Evolutionary conservation across 2,113 vertebrate species (phyloP), one percentile per base, ranked within the genome.

Genomic region (Mus pahari): DNA sequence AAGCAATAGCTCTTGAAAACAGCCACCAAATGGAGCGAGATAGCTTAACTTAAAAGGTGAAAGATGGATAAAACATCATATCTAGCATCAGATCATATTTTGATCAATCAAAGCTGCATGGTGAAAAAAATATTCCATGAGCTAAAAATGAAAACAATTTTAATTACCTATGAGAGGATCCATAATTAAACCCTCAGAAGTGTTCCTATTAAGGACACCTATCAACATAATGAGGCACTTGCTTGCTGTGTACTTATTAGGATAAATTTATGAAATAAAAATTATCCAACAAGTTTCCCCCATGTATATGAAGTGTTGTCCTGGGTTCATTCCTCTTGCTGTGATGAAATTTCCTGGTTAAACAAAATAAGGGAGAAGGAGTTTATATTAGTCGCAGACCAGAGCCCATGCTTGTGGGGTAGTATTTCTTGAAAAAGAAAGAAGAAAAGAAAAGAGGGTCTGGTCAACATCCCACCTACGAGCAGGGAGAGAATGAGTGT

Each of bases 81-180:
- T 53, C 19, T 36, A 48, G 11, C 1, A 33, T 86, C 42, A 31
- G 68, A 33, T 62, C 13, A 45, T 36, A 74, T 50, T 0, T 78
- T 48, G 36, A 94, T 83, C 89, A 90, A 66, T 19, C 31, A 39
- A 92, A 88, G 74, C 1, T 91, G 11, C 4, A 64, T 70, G 50
- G 62, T 42, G 70, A 86, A 66, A 89, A 73, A 66, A 86, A 71
- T 36, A 24, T 17, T 55, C 86, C 12, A 73, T 20, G 24, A 81
- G 33, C 17, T 79, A 82, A 90, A 94, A 92, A 60, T 96, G 39
- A 90, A 79, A 95, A 86, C 19, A 90, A 60, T 42, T 90, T 88
- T 75, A 14, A 14, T 83, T 93, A 93, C 62, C 42, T 91, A 84
- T 3, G 19, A 90, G 24, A 93, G 36, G 42, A 93, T 87, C 0